These are phyloP conservation scores for Plagodis pulveraria DNA, from an alignment of 2,888 invertebrate species.

Conservation along the genomic window DNA sequence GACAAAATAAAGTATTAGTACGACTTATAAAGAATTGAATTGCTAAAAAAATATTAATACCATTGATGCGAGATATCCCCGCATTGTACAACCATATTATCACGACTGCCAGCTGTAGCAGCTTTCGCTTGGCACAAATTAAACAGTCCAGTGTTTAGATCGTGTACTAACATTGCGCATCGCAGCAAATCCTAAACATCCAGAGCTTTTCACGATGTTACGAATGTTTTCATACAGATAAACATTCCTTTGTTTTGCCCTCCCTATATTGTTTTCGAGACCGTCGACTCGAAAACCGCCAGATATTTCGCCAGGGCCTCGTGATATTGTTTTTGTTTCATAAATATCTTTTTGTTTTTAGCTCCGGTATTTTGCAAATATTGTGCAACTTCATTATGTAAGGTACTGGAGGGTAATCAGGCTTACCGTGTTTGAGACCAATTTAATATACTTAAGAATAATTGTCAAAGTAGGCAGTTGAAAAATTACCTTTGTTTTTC, in stretches of 20 bases:
- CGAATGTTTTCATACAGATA: slow-evolving; percentile 17
- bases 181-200: slow-evolving; percentile 1
- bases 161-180: neutral
- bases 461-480: too few species aligned
- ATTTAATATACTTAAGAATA: too few species aligned
- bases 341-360: slow-evolving; percentile 5
- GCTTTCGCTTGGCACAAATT: neutral
- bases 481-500: too few species aligned
- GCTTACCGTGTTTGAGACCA: too few species aligned
- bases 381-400: neutral
- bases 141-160: slow-evolving; percentile 1
- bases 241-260: slow-evolving; percentile 16
- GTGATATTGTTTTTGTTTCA: slow-evolving; percentile 4
- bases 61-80: too few species aligned
- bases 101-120: too few species aligned
- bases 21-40: too few species aligned
- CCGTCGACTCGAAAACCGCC: slow-evolving; percentile 8
- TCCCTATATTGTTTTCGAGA: slow-evolving; percentile 27
- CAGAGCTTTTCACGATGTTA: slow-evolving; percentile 6
- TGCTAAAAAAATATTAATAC: too few species aligned
- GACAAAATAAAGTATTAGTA: too few species aligned
- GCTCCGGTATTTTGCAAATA: neutral
- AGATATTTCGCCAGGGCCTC: slow-evolving; percentile 2
- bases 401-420: neutral
- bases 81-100: too few species aligned